Base-by-base conservation (phyloP, 1,140 invertebrate genomes). In the Pectinophora gossypiella region DNA sequence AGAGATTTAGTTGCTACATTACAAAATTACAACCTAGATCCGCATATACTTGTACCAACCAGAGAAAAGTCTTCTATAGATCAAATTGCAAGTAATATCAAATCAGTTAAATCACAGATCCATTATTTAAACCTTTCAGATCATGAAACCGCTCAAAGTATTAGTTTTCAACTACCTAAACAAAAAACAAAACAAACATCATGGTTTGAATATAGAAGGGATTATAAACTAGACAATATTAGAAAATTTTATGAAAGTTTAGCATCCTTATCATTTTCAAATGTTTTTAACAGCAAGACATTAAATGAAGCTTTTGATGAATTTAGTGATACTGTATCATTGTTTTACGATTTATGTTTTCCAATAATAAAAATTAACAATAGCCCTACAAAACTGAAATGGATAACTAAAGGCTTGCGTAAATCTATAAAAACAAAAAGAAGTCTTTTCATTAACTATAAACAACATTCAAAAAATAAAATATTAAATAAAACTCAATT, bases 61-160 rank as follows among this genome's bases (percentile, higher is more conserved):
- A 48, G 59, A 48, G 13, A 19, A 13, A 51, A 57, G 19, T 40
- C 55, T 10, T 62, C 55, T 40, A n/a, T 62, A 2, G 60, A 62
- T 19, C 52, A 55, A 52, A 55, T 62, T 10, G 60, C 51, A 1
- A 63, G 61, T 23, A 63, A 63, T 45, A 13, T 59, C 12, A 13
- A 36, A 50, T 5, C 22, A 46, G 49, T 53, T 9, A 22, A 51
- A 16, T 7, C 21, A 19, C 5, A 51, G n/a, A n/a, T n/a, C n/a
- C n/a, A n/a, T n/a, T 44, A 50, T 12, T 19, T 63, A 3, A 51
- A 32, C 10, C 32, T 55, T 13, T 62, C 60, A 6, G 60, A 62
- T 15, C 60, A 62, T 21, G 60, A 62, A 49, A 62, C 48, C 16
- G 56, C 49, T 12, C 60, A 58, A 46, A 45, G 19, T 10, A 52